Evolutionary conservation across 23 tunicate genomes (phyloP), one percentile per base, ranked within the genome.

Genomic region (Ascidia mentula): DNA sequence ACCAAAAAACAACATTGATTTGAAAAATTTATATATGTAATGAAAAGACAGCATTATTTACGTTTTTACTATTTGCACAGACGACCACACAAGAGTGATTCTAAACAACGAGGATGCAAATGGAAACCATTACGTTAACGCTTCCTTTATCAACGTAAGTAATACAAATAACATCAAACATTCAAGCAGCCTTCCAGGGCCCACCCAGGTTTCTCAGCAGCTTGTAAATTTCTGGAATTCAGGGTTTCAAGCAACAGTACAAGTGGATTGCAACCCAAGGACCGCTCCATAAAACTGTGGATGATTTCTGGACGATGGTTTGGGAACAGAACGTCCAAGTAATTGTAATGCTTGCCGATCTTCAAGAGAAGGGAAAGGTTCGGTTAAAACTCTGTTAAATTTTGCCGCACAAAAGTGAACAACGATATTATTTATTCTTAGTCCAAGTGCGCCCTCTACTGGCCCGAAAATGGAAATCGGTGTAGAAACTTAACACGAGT

Each of bases 401-500:
- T 42, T 42, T 42, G 12, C 53, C 15, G 15, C 15, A 9, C 53
- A 42, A 42, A 42, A 42, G 15, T 42, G 53, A n/a, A n/a, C n/a
- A n/a, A n/a, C n/a, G n/a, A n/a, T n/a, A n/a, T n/a, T n/a, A n/a
- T n/a, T n/a, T n/a, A 42, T 42, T 42, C 15, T 42, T 42, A 42
- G 53, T 42, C 15, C 53, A 42, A 42, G 53, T 9, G 53, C 53
- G 53, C 53, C 53, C 53, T 53, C 1, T 53, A 53, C 24, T 53
- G 65, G 65, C 65, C 65, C 13, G 65, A 53, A 53, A n/a, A n/a
- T n/a, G n/a, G 65, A 53, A 53, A 53, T 53, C 13, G 65, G 65
- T 20, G 2, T 20, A 53, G 24, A 53, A 53, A 9, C 65, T 53
- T 20, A 20, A 26, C 22, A 28, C 65, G 65, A 9, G 65, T 53